These are phyloP conservation scores for Smutsia temminckii DNA, from an alignment of 2,797 vertebrate genomes.

Conservation along the genomic window DNA sequence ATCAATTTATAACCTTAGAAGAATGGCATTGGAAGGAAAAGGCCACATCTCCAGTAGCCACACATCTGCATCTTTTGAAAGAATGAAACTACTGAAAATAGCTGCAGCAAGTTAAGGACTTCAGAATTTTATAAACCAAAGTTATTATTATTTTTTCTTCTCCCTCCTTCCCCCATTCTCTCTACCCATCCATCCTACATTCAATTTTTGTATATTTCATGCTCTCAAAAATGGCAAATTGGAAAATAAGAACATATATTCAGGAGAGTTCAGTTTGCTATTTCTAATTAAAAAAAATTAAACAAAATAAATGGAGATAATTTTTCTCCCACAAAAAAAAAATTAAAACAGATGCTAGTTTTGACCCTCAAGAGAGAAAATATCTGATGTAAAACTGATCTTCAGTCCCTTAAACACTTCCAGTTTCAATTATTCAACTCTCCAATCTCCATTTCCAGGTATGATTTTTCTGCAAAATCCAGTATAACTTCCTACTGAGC, in stretches of 20 bases:
- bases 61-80: neutral
- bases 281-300: neutral
- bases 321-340: too few relatives aligned
- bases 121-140: neutral
- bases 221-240: neutral
- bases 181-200: neutral
- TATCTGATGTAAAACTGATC: neutral
- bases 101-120: neutral
- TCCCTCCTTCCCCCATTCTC: neutral
- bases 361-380: neutral
- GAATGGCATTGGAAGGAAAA: neutral
- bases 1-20: slow-evolving; percentile 68
- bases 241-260: neutral
- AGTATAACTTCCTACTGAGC: neutral
- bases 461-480: neutral
- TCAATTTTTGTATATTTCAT: neutral
- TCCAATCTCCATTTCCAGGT: neutral
- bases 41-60: neutral
- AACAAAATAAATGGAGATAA: too few relatives aligned
- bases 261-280: neutral
- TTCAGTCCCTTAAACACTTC: neutral
- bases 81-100: neutral
- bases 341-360: neutral
- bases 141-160: neutral
- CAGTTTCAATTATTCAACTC: neutral